Evolutionary conservation across 2,888 invertebrate genomes (phyloP).

Genomic region (Boloria selene): DNA sequence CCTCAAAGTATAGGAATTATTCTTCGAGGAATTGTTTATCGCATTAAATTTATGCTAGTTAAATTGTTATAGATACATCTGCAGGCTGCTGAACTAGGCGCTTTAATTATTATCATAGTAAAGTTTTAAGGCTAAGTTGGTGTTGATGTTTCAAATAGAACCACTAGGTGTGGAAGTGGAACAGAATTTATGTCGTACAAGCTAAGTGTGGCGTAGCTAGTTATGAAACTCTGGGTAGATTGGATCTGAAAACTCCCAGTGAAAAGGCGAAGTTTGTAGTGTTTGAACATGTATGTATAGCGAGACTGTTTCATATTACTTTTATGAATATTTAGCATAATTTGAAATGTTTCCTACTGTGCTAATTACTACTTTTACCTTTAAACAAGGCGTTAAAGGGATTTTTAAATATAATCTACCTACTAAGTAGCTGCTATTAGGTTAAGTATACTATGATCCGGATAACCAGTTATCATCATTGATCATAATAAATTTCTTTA

Average conservation of each 20-base stretch:
- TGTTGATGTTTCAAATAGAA: conserved; percentile 21
- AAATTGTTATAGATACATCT: no score
- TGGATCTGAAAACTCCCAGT: conserved; percentile 12
- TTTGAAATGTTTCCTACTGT: not conserved
- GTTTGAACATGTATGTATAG: conserved; percentile 1
- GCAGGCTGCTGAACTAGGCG: not conserved
- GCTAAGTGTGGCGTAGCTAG: conserved; percentile 8
- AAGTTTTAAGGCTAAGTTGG: not conserved
- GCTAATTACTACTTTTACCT: not conserved
- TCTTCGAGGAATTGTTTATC: no score
- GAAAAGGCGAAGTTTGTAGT: conserved; percentile 7
- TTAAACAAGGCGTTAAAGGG: not conserved
- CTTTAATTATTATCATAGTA: conserved; percentile 1
- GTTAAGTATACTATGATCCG: no score
- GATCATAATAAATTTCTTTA: no score
- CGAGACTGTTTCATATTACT: not conserved
- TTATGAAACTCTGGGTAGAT: conserved; percentile 22
- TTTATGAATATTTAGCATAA: conserved; percentile 4
- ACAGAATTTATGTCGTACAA: conserved; percentile 15
- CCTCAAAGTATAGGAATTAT: no score
- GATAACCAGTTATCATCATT: no score
- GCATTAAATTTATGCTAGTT: no score
- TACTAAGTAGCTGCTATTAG: no score
- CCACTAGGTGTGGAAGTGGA: conserved; percentile 9
- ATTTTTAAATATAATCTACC: not conserved